Conservation (phyloP, 2,888 invertebrate species). For the Odontocolon sp. region DNA sequence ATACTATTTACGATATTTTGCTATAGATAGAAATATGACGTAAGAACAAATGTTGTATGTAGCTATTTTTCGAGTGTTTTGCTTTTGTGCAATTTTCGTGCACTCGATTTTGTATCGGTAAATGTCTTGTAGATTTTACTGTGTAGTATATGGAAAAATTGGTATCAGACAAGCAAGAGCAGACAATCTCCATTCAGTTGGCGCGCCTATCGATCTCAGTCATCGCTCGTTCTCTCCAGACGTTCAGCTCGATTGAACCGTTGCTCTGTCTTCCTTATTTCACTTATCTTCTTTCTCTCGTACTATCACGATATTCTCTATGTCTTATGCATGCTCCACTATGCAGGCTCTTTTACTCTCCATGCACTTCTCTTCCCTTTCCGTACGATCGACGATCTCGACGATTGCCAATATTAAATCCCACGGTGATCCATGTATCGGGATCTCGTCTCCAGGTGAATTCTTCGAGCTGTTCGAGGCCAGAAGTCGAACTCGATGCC, state of each 20-base stretch:
- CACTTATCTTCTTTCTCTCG: neutral
- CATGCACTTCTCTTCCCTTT: constrained; percentile 23
- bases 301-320: constrained; percentile 41
- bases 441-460: constrained; percentile 14
- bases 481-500: constrained; percentile 3
- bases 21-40: neutral
- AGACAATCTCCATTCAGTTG: constrained; percentile 46
- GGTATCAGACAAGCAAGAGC: constrained; percentile 37
- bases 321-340: constrained; percentile 46
- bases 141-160: constrained; percentile 11
- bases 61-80: too few relatives aligned
- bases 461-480: constrained; percentile 16
- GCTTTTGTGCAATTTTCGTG: too few relatives aligned
- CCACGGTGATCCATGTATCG: constrained; percentile 19
- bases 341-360: neutral
- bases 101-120: too few relatives aligned
- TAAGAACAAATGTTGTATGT: too few relatives aligned
- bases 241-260: constrained; percentile 42
- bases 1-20: constrained; percentile 6
- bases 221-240: constrained; percentile 34
- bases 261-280: constrained; percentile 14
- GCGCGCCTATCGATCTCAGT: constrained; percentile 53
- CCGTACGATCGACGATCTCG: constrained; percentile 45
- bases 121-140: too few relatives aligned
- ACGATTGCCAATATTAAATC: constrained; percentile 55